phyloP scores from a whole-genome alignment of 53 echinoderm and acorn worm genomes.

The Luidia sarsii region DNA sequence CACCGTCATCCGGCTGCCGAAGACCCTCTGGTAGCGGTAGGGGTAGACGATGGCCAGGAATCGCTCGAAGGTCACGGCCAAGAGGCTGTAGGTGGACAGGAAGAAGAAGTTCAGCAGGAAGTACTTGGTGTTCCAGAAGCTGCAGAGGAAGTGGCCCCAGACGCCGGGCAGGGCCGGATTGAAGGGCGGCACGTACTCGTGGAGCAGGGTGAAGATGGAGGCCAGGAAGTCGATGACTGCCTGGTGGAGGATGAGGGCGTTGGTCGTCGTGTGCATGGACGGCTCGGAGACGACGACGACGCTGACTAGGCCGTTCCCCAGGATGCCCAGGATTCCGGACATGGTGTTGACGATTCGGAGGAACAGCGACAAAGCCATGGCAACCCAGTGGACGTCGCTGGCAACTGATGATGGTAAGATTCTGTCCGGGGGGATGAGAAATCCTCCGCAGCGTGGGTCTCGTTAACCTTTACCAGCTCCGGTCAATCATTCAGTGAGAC shows the following conservation, averaged over 20 bases:
- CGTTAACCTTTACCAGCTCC: too few species aligned
- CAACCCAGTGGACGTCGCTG: not conserved
- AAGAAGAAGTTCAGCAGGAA: conserved; percentile 35
- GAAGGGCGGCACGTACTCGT: conserved; percentile 16
- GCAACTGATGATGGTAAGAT: too few species aligned
- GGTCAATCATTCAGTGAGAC: too few species aligned
- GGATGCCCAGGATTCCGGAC: conserved; percentile 23
- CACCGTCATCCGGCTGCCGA: conserved; percentile 5
- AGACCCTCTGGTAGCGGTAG: conserved; percentile 30
- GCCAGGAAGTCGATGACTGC: conserved; percentile 48
- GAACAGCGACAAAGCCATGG: conserved; percentile 9
- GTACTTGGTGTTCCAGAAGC: conserved; percentile 41
- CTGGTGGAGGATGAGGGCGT: conserved; percentile 50
- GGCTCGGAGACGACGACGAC: conserved; percentile 22
- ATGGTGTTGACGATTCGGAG: conserved; percentile 26
- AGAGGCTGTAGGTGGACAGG: conserved; percentile 48
- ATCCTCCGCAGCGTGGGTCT: too few species aligned
- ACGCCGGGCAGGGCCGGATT: conserved; percentile 16
- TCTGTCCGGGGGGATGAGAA: too few species aligned
- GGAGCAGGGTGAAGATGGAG: conserved; percentile 37
- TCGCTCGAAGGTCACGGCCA: conserved; percentile 52
- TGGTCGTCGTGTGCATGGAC: conserved; percentile 56
- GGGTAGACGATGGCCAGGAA: conserved; percentile 57
- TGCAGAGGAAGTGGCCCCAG: conserved; percentile 23
- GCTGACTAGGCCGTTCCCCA: conserved; percentile 21